Evolutionary conservation across 2,888 invertebrate genomes (phyloP), one percentile per base, ranked within the genome.

Genomic region (Strigamia maritima): DNA sequence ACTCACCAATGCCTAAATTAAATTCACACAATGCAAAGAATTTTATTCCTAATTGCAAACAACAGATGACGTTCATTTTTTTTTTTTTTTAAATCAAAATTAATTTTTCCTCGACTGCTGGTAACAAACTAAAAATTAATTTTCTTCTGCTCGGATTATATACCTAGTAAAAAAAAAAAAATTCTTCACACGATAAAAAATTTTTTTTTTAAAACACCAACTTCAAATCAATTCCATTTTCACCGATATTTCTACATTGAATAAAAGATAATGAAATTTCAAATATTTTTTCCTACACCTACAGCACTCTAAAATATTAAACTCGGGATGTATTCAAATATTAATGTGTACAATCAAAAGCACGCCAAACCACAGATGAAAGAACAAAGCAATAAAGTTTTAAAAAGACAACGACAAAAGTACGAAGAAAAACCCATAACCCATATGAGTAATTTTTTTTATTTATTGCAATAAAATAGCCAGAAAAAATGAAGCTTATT

Each of bases 1-100:
- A 65, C 65, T 26, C 65, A 26, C 14, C 65, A 10, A 26, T 65
- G 65, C 26, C 14, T 24, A 65, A 65, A 65, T 65, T 65, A 65
- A 65, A 65, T 24, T 65, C 65, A 26, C 65, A 65, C 65, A 26
- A 26, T 65, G 26, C 8, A 26, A 26, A 65, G 65, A 65, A 65
- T 26, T 65, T 65, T 75, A 31, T 75, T 75, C 35, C 75, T 31
- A 75, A 26, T 75, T 75, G 26, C 22, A 10, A 75, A 75, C 31
- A 75, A 16, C 38, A 75, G 14, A 75, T 75, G 38, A 28, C 22
- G 4, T 22, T n/a, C 12, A 4, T 74, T 19, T 16, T 75, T 75
- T 75, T 75, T 28, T 26, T 75, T 35, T n/a, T 31, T 28, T 35
- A 75, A 14, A 31, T 31, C 31, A 19, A 75, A 19, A 12, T 75